phyloP scores from a whole-genome alignment of 2,113 vertebrate species.

The Entelurus aequoreus region DNA sequence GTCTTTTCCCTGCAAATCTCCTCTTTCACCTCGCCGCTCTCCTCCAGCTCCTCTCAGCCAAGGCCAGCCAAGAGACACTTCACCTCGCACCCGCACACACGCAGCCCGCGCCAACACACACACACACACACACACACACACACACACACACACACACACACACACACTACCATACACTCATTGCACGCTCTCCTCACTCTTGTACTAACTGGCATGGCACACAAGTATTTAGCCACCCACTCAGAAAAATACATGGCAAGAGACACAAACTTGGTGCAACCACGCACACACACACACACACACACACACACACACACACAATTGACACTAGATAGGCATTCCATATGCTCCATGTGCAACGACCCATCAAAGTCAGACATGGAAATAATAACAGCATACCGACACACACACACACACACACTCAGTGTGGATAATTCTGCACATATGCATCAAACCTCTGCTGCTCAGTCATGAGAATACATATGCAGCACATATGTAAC shows the following conservation, averaged over 20 bases:
- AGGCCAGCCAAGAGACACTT: slow-evolving; percentile 70
- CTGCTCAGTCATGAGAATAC: slow-evolving; percentile 37
- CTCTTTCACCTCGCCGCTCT: slow-evolving; percentile 72
- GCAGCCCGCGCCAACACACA: slow-evolving; percentile 59
- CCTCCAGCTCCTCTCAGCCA: slow-evolving; percentile 61
- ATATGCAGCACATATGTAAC: slow-evolving; percentile 53
- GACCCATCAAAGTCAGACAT: slow-evolving; percentile 65
- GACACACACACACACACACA: slow-evolving; percentile 45
- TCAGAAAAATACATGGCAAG: slow-evolving; percentile 63
- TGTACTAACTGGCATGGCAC: slow-evolving; percentile 55
- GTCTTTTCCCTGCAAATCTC: slow-evolving; percentile 76
- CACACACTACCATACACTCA: slow-evolving; percentile 22
- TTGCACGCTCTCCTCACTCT: slow-evolving; percentile 20
- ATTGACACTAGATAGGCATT: slow-evolving; percentile 60
- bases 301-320: slow-evolving; percentile 28
- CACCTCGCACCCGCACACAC: slow-evolving; percentile 74
- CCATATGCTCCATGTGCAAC: slow-evolving; percentile 58
- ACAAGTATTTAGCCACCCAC: slow-evolving; percentile 63
- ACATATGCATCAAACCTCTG: slow-evolving; percentile 63
- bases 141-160: slow-evolving; percentile 6
- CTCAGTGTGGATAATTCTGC: slow-evolving; percentile 53
- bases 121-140: slow-evolving; percentile 38
- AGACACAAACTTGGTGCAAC: slow-evolving; percentile 33
- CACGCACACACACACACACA: slow-evolving; percentile 22
- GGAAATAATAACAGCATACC: slow-evolving; percentile 64